Conservation (phyloP, 2,797 vertebrate species). For the Iguana delicatissima region DNA sequence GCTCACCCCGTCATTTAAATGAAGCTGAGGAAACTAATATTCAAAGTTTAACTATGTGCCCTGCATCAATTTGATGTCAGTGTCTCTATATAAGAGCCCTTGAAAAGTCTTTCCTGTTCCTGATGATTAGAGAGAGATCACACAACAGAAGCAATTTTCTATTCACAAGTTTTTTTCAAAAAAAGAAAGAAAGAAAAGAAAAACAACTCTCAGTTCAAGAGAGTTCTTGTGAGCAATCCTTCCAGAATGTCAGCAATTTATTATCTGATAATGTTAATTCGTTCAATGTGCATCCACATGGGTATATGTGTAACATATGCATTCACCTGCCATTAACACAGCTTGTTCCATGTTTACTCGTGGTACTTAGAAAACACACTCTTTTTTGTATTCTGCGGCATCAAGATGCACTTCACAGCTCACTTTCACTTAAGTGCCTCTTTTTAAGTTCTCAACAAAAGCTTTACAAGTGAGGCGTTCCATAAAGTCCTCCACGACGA, state of each 20-base stretch:
- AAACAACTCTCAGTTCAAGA: fast-evolving
- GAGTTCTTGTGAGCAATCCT: slow-evolving; percentile 56
- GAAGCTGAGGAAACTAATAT: background rate
- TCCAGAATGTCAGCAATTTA: slow-evolving; percentile 25
- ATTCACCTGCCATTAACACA: slow-evolving; percentile 31
- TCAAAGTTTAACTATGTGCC: no score
- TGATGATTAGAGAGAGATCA: background rate
- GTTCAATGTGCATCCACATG: background rate
- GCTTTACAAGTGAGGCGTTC: slow-evolving; percentile 68
- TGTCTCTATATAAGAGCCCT: background rate
- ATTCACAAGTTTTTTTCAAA: background rate
- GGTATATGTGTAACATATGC: background rate
- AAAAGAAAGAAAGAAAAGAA: no score
- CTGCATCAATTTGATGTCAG: background rate
- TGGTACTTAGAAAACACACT: slow-evolving; percentile 65
- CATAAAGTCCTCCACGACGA: slow-evolving; percentile 56
- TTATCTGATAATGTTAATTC: slow-evolving; percentile 61
- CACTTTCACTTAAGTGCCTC: slow-evolving; percentile 63
- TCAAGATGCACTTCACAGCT: slow-evolving; percentile 59
- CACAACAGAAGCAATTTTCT: background rate
- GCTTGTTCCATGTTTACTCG: slow-evolving; percentile 66
- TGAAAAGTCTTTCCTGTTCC: background rate
- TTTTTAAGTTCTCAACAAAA: slow-evolving; percentile 70
- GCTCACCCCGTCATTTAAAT: background rate
- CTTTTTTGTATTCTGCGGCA: slow-evolving; percentile 58